Percentiles rank a stretch among this genome's conserved stretches.
Conservation (phyloP, 2,113 vertebrate genomes). For the Mionectes macconnelli region DNA sequence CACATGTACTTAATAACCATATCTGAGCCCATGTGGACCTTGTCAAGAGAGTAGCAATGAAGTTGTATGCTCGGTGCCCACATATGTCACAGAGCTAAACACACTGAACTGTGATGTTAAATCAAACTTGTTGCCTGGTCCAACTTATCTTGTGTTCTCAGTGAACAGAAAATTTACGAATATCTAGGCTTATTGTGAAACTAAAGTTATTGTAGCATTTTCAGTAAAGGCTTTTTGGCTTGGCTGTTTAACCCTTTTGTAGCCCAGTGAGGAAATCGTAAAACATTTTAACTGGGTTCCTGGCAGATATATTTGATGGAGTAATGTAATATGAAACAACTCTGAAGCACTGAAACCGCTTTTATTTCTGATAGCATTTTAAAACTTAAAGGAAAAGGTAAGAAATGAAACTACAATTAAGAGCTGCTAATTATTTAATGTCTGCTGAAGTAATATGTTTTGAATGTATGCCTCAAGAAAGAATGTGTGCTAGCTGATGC, state of each 20-base stretch:
- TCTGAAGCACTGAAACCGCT: neutral
- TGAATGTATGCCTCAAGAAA: conserved; percentile 28
- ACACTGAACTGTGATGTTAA: neutral
- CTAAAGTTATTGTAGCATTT: neutral
- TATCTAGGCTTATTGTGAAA: neutral
- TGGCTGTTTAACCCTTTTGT: neutral
- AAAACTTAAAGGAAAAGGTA: neutral
- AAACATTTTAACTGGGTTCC: neutral
- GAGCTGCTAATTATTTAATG: neutral
- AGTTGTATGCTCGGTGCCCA: neutral
- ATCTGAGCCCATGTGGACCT: neutral
- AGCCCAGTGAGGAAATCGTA: neutral
- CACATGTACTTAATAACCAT: neutral
- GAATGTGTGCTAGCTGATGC: neutral
- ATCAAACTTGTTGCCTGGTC: neutral
- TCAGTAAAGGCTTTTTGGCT: neutral
- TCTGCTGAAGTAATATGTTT: conserved; percentile 29
- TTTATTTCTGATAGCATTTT: neutral
- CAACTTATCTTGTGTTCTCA: neutral
- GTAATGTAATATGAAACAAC: neutral
- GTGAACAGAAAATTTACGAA: neutral
- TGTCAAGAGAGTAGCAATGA: neutral
- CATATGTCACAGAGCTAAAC: neutral
- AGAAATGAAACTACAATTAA: neutral
- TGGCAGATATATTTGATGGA: neutral